These are phyloP conservation scores for Martes martes DNA, from an alignment of 2,113 vertebrate genomes.

Conservation along the genomic window DNA sequence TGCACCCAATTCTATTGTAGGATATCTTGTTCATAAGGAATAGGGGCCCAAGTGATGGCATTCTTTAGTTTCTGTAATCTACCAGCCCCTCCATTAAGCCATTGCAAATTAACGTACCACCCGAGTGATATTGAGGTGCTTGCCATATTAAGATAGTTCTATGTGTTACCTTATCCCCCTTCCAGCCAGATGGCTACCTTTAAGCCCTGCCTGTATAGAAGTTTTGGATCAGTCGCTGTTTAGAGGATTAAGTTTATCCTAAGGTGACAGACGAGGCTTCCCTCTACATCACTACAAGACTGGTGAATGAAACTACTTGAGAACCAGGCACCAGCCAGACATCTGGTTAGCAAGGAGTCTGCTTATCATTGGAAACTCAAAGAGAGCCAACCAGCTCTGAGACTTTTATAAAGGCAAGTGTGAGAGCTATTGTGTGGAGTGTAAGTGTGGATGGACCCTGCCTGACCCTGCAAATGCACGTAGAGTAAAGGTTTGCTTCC, in stretches of 20 bases:
- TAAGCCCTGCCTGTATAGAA: neutral
- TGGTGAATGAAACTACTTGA: neutral
- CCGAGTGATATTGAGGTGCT: neutral
- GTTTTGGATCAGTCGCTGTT: neutral
- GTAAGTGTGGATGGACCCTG: neutral
- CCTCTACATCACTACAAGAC: neutral
- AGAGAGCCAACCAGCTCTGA: neutral
- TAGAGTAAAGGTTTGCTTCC: neutral
- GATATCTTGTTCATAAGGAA: neutral
- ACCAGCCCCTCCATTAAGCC: neutral
- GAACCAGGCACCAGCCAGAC: neutral
- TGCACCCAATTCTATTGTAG: neutral
- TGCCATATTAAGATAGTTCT: neutral
- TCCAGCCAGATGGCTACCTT: neutral
- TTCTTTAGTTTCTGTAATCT: neutral
- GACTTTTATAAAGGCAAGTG: neutral
- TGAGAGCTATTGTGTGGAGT: neutral
- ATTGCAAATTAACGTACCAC: neutral
- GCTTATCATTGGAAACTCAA: neutral
- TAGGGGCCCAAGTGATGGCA: neutral
- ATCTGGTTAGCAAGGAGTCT: neutral
- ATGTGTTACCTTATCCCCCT: neutral
- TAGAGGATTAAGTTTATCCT: slow-evolving; percentile 41
- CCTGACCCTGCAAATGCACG: neutral
- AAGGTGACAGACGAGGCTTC: slow-evolving; percentile 17